Conservation (phyloP, 2,113 vertebrate genomes). For the Chloropsis hardwickii region DNA sequence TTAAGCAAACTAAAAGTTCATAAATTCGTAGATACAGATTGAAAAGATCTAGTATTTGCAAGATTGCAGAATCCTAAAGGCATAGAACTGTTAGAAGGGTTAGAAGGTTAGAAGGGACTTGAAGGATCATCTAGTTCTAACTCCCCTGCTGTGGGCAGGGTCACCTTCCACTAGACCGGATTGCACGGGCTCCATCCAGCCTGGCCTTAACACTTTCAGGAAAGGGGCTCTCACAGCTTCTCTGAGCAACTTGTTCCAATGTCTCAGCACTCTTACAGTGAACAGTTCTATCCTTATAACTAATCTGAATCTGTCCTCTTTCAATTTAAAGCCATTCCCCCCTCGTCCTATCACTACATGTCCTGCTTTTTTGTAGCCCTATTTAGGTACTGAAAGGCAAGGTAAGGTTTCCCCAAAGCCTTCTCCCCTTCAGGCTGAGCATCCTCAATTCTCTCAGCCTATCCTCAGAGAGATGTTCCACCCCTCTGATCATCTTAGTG, state of each 20-base stretch:
- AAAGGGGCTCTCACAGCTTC: neutral
- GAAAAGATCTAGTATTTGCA: neutral
- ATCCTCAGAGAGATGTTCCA: neutral
- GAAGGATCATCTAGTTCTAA: neutral
- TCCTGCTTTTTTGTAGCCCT: no score
- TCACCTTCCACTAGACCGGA: neutral
- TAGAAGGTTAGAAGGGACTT: neutral
- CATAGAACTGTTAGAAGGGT: neutral
- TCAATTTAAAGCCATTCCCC: neutral
- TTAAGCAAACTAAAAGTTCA: neutral
- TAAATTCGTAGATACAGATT: neutral
- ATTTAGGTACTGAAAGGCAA: neutral
- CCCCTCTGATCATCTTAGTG: neutral
- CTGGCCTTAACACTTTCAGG: neutral
- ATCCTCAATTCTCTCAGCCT: neutral
- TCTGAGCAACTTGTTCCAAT: no score
- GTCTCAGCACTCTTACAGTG: neutral
- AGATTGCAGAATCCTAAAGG: neutral
- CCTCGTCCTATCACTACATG: neutral
- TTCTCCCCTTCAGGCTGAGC: no score
- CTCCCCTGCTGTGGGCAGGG: neutral
- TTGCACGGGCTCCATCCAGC: neutral
- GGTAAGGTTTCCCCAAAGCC: neutral
- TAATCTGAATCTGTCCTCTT: neutral
- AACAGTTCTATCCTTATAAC: neutral